These are phyloP conservation scores for Umimayanthus chanpuru DNA, from an alignment of 92 coral and sea anemone species.

Conservation along the genomic window DNA sequence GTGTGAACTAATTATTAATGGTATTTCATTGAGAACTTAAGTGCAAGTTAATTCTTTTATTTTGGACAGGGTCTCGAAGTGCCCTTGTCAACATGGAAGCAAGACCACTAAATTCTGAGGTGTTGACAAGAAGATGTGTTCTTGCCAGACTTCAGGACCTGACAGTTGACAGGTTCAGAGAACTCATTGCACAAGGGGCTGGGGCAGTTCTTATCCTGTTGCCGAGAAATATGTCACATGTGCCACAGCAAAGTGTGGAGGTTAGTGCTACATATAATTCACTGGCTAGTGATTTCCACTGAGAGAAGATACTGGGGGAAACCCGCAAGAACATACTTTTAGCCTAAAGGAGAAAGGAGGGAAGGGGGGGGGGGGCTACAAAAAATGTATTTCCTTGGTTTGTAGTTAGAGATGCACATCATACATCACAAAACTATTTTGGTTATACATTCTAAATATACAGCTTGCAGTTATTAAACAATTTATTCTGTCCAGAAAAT, in stretches of 20 bases:
- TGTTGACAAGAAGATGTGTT: constrained; percentile 92
- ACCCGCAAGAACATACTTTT: neutral
- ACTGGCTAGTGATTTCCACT: neutral
- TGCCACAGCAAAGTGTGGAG: constrained; percentile 74
- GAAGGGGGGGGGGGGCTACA: too few species aligned
- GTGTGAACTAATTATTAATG: neutral
- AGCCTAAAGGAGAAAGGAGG: too few species aligned
- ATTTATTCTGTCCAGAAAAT: too few species aligned
- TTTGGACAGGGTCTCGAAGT: constrained; percentile 82
- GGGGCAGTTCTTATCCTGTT: constrained; percentile 88
- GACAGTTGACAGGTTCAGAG: constrained; percentile 76
- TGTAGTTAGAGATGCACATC: too few species aligned
- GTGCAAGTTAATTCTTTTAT: neutral
- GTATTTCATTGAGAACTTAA: neutral
- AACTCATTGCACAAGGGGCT: constrained; percentile 88
- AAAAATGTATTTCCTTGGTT: too few species aligned
- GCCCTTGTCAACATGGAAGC: constrained; percentile 99
- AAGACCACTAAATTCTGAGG: constrained; percentile 88
- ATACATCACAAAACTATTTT: too few species aligned
- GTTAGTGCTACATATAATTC: constrained; percentile 42
- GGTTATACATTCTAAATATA: too few species aligned
- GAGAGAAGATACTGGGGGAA: too few species aligned
- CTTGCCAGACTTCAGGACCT: constrained; percentile 84
- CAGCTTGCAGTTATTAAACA: too few species aligned
- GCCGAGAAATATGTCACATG: constrained; percentile 72